A percentile compares a stretch with the other conserved stretches of the same genome.
These are phyloP conservation scores for Glossophaga mutica DNA, from an alignment of 2,797 vertebrate species.

Conservation along the genomic window DNA sequence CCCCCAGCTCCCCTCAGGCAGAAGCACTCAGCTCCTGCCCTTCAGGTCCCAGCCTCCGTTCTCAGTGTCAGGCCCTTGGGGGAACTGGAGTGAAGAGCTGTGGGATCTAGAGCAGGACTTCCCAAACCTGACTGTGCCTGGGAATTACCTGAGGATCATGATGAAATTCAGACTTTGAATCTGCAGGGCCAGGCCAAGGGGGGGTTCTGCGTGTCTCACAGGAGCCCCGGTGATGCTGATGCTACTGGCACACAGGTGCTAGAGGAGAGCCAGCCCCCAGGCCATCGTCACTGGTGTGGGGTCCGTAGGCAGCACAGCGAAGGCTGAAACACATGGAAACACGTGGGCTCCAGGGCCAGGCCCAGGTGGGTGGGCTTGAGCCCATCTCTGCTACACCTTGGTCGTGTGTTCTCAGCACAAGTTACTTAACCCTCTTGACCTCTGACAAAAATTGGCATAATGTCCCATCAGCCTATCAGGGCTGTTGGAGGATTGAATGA, in stretches of 20 bases:
- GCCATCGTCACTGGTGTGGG: background rate
- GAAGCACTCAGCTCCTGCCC: background rate
- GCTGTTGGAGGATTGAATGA: background rate
- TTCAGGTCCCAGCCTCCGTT: background rate
- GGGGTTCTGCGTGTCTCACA: background rate
- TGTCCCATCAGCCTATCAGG: background rate
- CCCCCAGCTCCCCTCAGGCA: background rate
- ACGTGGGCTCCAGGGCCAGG: background rate
- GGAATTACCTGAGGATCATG: background rate
- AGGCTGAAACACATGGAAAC: background rate
- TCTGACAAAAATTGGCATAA: background rate
- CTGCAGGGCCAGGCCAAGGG: background rate
- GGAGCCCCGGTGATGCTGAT: background rate
- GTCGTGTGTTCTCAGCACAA: background rate
- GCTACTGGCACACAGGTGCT: background rate
- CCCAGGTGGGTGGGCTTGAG: background rate
- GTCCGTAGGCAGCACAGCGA: background rate
- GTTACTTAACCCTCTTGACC: background rate
- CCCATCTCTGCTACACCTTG: background rate
- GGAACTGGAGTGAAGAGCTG: background rate
- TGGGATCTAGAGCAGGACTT: background rate
- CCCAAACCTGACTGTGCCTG: background rate
- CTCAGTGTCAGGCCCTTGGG: background rate
- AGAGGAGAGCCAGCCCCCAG: background rate
- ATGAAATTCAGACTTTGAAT: background rate